phyloP scores from a whole-genome alignment of 2,113 vertebrate genomes.

The Cephalopholis sonnerati region DNA sequence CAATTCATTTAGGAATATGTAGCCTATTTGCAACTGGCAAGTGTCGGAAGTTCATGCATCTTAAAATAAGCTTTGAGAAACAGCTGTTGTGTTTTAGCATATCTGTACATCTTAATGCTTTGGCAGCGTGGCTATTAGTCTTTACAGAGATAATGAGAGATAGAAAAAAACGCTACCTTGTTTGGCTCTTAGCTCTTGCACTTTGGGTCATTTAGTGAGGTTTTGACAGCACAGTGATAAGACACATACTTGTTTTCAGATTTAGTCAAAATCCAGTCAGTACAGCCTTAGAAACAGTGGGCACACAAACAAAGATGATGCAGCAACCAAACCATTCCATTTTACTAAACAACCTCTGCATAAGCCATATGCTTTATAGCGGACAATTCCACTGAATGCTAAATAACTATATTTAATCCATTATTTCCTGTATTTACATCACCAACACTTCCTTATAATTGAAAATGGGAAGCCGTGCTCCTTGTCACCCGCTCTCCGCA shows the following conservation, averaged over 20 bases:
- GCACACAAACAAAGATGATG: slow-evolving; percentile 1
- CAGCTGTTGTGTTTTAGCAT: slow-evolving; percentile 22
- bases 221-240: background rate
- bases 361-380: background rate
- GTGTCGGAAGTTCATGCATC: slow-evolving; percentile 37
- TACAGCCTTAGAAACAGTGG: background rate
- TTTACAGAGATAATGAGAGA: background rate
- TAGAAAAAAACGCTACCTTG: background rate
- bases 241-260: too few relatives aligned
- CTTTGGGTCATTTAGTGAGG: background rate
- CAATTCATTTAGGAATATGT: slow-evolving; percentile 52
- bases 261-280: background rate
- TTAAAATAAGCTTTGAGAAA: slow-evolving; percentile 22
- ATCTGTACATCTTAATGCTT: background rate
- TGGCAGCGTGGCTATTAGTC: slow-evolving; percentile 5
- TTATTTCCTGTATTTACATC: slow-evolving; percentile 35
- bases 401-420: slow-evolving; percentile 13
- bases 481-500: slow-evolving; percentile 6
- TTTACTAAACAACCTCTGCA: background rate
- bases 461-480: slow-evolving; percentile 13
- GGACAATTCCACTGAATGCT: background rate
- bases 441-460: slow-evolving; percentile 7
- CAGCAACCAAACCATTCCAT: background rate
- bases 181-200: background rate
- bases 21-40: slow-evolving; percentile 39